Evolutionary conservation across 2,113 vertebrate genomes (phyloP), one percentile per base, ranked within the genome.

Genomic region (Etheostoma cragini): DNA sequence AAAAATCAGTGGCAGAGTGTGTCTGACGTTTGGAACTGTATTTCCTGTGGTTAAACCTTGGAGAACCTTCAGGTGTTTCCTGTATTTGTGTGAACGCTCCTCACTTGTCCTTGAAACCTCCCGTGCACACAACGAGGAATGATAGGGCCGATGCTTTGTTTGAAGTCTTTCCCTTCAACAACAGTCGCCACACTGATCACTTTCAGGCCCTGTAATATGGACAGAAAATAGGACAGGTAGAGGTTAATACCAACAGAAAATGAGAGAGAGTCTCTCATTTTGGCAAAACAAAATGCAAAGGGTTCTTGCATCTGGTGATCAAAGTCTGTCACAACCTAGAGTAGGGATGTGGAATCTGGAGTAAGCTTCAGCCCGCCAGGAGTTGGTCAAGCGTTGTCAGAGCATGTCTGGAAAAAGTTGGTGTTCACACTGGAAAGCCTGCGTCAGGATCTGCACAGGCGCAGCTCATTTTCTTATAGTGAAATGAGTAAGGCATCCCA

Each of bases 391-490:
- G 72, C 82, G 78, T 80, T 88, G 92, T 93, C 88, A 81, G 88
- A 81, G 85, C 86, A 81, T 84, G 93, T 73, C 88, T 94, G 91
- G 92, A 92, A 93, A 92, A 92, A 90, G 66, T 65, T 86, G 80
- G 78, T 88, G 87, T 84, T 91, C 81, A 45, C 10, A 38, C 38
- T 91, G 92, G 94, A 94, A 93, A 88, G 85, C 83, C 84, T 72
- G 82, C 12, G 17, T 65, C 15, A 72, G 78, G 85, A 84, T 83
- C 84, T 86, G 79, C 78, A 85, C 65, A 87, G 80, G 78, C 86
- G 76, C 63, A 84, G 82, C 82, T 92, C 81, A 87, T 88, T 85
- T 93, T 87, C 82, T 84, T 83, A 75, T 35, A 89, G 84, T 82
- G 73, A 93, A 92, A 87, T 93, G 82, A 91, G 80, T 82, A 87